Evolutionary conservation across 2,888 invertebrate genomes (phyloP), one percentile per base, ranked within the genome.

Genomic region (Heliconius charithonia): DNA sequence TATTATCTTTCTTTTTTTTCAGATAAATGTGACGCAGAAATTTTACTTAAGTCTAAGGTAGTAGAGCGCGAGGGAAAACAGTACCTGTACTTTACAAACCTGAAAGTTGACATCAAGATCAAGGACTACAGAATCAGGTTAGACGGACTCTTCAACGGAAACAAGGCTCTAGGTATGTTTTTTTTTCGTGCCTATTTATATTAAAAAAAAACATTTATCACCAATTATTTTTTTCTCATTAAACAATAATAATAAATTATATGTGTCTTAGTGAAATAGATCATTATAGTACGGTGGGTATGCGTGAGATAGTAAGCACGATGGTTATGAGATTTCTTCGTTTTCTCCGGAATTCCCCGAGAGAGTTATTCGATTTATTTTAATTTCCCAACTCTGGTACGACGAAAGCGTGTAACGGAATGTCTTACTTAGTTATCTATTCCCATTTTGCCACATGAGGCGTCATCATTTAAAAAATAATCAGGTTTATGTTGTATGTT

Each of bases 131-230:
- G 89, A 51, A 85, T 96, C 62, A 86, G 89, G 63, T 89, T 97
- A 0, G 95, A 96, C 0, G 96, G 96, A 75, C 93, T 96, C 22
- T 96, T 96, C 88, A 95, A 95, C 27, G 96, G 96, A 12, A 96
- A 96, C 84, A 95, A 94, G 84, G 89, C 92, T 66, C 90, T 96
- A 71, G 96, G 96, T 95, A 69, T 79, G 83, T 59, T 32, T 10
- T 72, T n/a, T n/a, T 22, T 4, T 13, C n/a, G 22, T 12, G 1
- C 1, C n/a, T 16, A 56, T 32, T 29, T n/a, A n/a, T 29, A 45
- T 16, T 29, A 3, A 63, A 29, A 51, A 13, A 51, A 7, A 3
- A 7, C 2, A 51, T 22, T 51, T 0, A 3, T 7, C 3, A 0
- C 0, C 37, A 0, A 9, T 10, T 37, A 10, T 37, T 0, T 45